A percentile compares a stretch with the other conserved stretches of the same genome.
Conservation (phyloP, 2,797 vertebrate species). For the Sciurus vulgaris region DNA sequence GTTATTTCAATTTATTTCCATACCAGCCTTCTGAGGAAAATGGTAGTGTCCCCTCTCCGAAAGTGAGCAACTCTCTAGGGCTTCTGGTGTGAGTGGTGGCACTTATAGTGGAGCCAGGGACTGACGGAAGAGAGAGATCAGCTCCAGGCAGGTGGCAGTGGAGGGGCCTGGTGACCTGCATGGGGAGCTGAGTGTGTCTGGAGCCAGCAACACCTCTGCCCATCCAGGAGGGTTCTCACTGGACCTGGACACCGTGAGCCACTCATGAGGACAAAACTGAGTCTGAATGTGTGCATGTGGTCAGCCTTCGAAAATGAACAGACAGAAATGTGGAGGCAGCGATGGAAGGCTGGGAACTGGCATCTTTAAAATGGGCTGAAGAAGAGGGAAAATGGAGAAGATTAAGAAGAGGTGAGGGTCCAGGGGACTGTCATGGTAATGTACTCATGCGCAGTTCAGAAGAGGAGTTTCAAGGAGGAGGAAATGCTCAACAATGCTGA, state of each 20-base stretch:
- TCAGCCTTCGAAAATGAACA: neutral
- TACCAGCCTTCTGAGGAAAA: neutral
- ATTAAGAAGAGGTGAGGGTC: neutral
- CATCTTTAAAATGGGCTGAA: neutral
- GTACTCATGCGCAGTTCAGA: neutral
- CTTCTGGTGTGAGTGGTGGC: neutral
- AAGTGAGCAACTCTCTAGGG: neutral
- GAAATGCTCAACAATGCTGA: neutral
- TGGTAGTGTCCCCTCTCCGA: neutral
- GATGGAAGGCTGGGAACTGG: neutral
- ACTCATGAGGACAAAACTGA: neutral
- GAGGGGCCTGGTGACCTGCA: accelerated
- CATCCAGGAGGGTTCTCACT: neutral
- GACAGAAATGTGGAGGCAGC: neutral
- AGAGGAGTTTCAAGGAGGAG: neutral
- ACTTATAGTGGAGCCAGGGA: neutral
- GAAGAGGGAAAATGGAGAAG: neutral
- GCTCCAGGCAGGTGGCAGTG: neutral
- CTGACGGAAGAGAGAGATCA: neutral
- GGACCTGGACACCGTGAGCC: neutral
- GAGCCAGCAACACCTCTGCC: neutral
- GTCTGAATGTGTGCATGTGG: neutral
- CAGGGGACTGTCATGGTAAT: accelerated
- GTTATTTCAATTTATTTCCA: neutral
- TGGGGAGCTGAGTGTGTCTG: no score